Evolutionary conservation across 2,797 vertebrate species (phyloP).

Genomic region (Cirrhinus molitorella): DNA sequence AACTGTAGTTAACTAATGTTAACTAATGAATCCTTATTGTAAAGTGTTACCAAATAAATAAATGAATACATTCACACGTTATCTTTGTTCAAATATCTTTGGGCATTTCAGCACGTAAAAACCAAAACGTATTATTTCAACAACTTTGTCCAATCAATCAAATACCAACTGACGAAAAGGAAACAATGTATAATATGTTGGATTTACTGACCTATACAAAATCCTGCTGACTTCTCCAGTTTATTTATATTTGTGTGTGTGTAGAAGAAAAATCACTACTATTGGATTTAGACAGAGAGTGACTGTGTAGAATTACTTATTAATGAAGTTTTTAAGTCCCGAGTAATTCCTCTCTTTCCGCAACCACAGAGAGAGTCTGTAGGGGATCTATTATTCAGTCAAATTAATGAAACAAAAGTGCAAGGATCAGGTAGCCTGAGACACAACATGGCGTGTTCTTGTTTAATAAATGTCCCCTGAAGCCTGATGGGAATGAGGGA

Average conservation of each 20-base stretch:
- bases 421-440: conserved; percentile 60
- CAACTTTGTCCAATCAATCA: conserved; percentile 10
- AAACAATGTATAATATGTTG: conserved; percentile 16
- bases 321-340: conserved; percentile 59
- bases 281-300: conserved; percentile 31
- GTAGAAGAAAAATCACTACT: conserved; percentile 36
- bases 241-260: conserved; percentile 44
- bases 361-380: conserved; percentile 56
- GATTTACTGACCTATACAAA: conserved; percentile 2
- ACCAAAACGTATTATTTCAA: conserved; percentile 28
- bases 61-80: too few relatives aligned
- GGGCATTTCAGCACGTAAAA: not conserved
- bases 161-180: conserved; percentile 31
- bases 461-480: conserved; percentile 59
- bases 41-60: too few relatives aligned
- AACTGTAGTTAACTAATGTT: too few relatives aligned
- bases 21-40: too few relatives aligned
- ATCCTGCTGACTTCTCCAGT: conserved; percentile 19
- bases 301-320: conserved; percentile 56
- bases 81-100: not conserved
- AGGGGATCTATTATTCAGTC: conserved; percentile 65
- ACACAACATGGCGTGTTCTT: conserved; percentile 17
- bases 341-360: conserved; percentile 53
- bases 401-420: conserved; percentile 65
- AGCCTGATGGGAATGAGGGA: conserved; percentile 5